Evolutionary conservation across 2,888 invertebrate species (phyloP), one percentile per base, ranked within the genome.

Genomic region (Parascotia fuliginaria): DNA sequence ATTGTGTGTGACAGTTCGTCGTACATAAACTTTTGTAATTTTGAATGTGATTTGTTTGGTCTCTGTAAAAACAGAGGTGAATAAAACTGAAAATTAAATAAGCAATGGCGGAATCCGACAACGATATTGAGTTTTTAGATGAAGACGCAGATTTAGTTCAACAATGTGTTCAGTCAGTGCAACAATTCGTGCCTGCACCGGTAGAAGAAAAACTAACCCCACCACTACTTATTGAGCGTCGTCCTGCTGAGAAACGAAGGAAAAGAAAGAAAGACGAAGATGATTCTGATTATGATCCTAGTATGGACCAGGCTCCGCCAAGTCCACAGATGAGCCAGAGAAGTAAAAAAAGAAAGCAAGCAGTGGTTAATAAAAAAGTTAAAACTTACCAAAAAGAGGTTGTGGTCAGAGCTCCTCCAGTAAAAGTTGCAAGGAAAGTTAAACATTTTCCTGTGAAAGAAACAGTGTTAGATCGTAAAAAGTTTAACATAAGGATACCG

Each of bases 81-180:
- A n/a, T n/a, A n/a, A n/a, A n/a, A n/a, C n/a, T n/a, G n/a, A n/a
- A n/a, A n/a, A 24, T 7, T 6, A 24, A 24, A 1, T 7, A 19
- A 27, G 41, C 38, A 12, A 86, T 85, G 85, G 54, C 71, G 28
- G 85, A 83, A 28, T 73, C 76, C 0, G 89, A 86, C 11, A 74
- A 76, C 32, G 89, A 88, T 56, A 89, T 92, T 48, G 92, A 92
- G 72, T 92, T 80, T 64, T 71, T 92, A n/a, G 92, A 92, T 51
- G 92, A 92, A 65, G 91, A 92, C 40, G 91, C 83, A 2, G 90
- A 90, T 11, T 79, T 91, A 1, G 86, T 92, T 2, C 85, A 88
- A 53, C 86, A 88, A 61, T 91, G 83, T 52, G 84, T 91, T 0
- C 82, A 83, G 59, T 55, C 33, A 19, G 0, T 40, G 28, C 36